Percentiles rank a stretch among this genome's conserved stretches.
Evolutionary conservation across 2,113 vertebrate species (phyloP).

Genomic region (Rafetus swinhoei): DNA sequence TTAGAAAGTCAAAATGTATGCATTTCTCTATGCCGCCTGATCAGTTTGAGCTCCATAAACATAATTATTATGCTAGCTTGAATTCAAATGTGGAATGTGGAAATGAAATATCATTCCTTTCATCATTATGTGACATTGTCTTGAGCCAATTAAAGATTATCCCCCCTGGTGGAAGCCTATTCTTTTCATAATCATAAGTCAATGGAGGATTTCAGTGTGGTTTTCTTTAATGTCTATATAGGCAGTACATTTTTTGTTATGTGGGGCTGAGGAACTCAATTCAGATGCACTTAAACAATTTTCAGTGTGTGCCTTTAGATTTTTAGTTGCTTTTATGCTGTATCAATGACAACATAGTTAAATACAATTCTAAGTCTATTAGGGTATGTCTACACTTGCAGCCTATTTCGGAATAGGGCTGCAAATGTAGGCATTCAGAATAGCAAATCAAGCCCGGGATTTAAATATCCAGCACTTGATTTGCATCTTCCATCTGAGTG

Average conservation of each 20-base stretch:
- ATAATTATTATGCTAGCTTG: conserved; percentile 51
- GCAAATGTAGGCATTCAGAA: too few species aligned
- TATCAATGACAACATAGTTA: background rate
- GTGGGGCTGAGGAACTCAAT: background rate
- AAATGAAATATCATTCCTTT: conserved; percentile 46
- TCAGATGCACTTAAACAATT: background rate
- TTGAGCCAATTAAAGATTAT: conserved; percentile 47
- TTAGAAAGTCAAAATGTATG: background rate
- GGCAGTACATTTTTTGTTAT: fast-evolving
- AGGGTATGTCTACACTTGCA: too few species aligned
- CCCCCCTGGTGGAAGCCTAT: background rate
- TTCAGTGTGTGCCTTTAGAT: background rate
- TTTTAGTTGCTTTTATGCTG: background rate
- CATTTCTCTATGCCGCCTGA: conserved; percentile 22
- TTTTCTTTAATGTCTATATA: background rate
- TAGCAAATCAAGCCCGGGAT: too few species aligned
- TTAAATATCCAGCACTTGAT: too few species aligned
- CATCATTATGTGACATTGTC: conserved; percentile 59
- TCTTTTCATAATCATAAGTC: conserved; percentile 11
- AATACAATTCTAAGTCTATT: background rate
- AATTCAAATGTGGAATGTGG: conserved; percentile 46
- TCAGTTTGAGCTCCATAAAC: conserved; percentile 60
- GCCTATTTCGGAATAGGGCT: too few species aligned
- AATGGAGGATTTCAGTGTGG: background rate
- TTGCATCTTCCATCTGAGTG: too few species aligned